Evolutionary conservation across 2,797 vertebrate species (phyloP).

Genomic region (Botia kubotai): DNA sequence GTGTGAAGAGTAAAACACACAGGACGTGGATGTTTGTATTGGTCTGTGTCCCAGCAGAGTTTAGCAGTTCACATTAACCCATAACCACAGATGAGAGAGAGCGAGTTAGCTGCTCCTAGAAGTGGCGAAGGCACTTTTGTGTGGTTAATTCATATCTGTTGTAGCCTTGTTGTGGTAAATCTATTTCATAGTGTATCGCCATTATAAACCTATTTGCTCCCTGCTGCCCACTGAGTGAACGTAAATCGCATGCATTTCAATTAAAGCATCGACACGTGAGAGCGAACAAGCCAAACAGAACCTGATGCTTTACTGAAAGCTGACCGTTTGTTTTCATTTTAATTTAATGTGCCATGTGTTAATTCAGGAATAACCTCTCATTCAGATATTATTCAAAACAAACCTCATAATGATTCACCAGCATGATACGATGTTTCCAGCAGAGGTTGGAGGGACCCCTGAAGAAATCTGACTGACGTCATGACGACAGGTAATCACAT

Average conservation of each 20-base stretch:
- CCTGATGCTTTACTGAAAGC: conserved; percentile 4
- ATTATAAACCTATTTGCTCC: conserved; percentile 61
- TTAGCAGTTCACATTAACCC: conserved; percentile 57
- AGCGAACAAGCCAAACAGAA: conserved; percentile 1
- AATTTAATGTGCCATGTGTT: conserved; percentile 6
- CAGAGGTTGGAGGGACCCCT: background rate
- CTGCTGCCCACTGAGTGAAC: conserved; percentile 47
- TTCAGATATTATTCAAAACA: conserved; percentile 14
- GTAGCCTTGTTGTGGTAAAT: conserved; percentile 61
- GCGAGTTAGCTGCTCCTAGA: conserved; percentile 55
- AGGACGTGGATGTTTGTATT: conserved; percentile 64
- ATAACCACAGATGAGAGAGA: conserved; percentile 54
- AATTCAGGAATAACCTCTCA: conserved; percentile 30
- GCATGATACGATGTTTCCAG: conserved; percentile 13
- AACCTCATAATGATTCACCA: conserved; percentile 2
- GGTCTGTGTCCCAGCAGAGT: conserved; percentile 58
- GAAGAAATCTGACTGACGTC: background rate
- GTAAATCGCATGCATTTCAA: conserved; percentile 48
- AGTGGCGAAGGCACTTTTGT: conserved; percentile 53
- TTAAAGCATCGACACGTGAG: conserved; percentile 48
- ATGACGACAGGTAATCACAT: background rate
- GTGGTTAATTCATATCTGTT: conserved; percentile 56
- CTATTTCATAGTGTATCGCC: conserved; percentile 49
- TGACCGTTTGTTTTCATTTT: conserved; percentile 21
- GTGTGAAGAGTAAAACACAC: conserved; percentile 59